These are phyloP conservation scores for Sus cebifrons DNA, from an alignment of 2,797 vertebrate genomes.

Conservation along the genomic window DNA sequence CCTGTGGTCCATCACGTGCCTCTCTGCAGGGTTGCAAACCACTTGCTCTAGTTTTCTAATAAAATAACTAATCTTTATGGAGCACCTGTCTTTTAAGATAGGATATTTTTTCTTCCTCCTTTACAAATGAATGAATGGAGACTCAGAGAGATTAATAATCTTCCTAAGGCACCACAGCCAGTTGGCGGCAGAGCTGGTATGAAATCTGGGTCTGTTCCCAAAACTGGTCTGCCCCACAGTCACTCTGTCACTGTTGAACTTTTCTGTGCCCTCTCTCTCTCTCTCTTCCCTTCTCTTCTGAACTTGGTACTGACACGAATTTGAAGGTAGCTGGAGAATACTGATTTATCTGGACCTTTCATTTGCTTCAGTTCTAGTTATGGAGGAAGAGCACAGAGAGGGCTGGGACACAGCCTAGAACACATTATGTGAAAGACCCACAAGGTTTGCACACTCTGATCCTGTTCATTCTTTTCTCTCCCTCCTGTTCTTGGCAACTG, in stretches of 20 bases:
- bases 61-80: slow-evolving; percentile 11
- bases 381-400: background rate
- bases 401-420: background rate
- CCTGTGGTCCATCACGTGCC: background rate
- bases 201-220: background rate
- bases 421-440: slow-evolving; percentile 31
- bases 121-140: slow-evolving; percentile 19
- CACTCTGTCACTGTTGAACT: background rate
- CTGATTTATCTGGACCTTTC: background rate
- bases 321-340: slow-evolving; percentile 41
- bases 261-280: background rate
- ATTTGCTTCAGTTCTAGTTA: slow-evolving; percentile 50
- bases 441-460: slow-evolving; percentile 67
- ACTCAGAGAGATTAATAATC: slow-evolving; percentile 32
- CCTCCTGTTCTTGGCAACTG: slow-evolving; percentile 85
- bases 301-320: background rate
- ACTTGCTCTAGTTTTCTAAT: slow-evolving; percentile 34
- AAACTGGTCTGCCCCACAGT: background rate
- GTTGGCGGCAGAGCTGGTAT: background rate
- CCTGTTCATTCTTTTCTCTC: slow-evolving; percentile 74
- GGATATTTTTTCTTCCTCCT: background rate
- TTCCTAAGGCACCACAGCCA: slow-evolving; percentile 13
- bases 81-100: background rate
- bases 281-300: background rate
- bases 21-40: slow-evolving; percentile 7